phyloP scores from a whole-genome alignment of 1,140 invertebrate species.

The Rhyzopertha dominica region DNA sequence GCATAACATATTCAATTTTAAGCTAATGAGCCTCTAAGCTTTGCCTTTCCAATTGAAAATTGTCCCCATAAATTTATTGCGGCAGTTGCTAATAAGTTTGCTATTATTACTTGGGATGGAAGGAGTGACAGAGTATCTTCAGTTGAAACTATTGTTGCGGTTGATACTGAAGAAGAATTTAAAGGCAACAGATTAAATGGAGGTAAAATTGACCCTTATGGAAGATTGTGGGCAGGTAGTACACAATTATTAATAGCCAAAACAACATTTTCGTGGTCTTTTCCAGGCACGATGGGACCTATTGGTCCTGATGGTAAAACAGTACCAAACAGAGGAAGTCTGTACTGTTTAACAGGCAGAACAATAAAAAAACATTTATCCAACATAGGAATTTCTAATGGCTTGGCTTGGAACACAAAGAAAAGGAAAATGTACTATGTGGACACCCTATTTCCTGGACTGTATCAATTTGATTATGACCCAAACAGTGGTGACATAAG shows the following conservation, averaged over 20 bases:
- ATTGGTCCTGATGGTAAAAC: conserved; percentile 51
- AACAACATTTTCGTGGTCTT: conserved; percentile 11
- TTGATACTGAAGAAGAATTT: conserved; percentile 51
- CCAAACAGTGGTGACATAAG: conserved; percentile 3
- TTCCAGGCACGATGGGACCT: conserved; percentile 61
- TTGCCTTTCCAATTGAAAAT: conserved; percentile 24
- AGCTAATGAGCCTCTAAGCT: conserved; percentile 19
- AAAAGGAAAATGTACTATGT: background rate
- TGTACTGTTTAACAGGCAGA: conserved; percentile 50
- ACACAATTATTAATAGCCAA: conserved; percentile 2
- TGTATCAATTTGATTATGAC: conserved; percentile 7
- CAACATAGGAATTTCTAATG: conserved; percentile 24
- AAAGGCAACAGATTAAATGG: conserved; percentile 69
- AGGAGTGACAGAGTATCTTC: conserved; percentile 13
- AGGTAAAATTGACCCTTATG: conserved; percentile 75
- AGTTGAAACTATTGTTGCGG: conserved; percentile 49
- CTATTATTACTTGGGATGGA: conserved; percentile 31
- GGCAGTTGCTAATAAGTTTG: conserved; percentile 24
- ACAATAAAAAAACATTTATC: conserved; percentile 26
- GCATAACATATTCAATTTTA: conserved; percentile 15
- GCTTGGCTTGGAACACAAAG: conserved; percentile 18
- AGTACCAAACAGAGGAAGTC: conserved; percentile 49
- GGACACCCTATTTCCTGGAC: conserved; percentile 4
- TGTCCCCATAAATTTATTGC: conserved; percentile 26
- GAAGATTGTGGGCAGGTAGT: conserved; percentile 71